Percentiles rank a stretch among this genome's conserved stretches.
Evolutionary conservation across 2,113 vertebrate species (phyloP).

Genomic region (Chamaea fasciata): DNA sequence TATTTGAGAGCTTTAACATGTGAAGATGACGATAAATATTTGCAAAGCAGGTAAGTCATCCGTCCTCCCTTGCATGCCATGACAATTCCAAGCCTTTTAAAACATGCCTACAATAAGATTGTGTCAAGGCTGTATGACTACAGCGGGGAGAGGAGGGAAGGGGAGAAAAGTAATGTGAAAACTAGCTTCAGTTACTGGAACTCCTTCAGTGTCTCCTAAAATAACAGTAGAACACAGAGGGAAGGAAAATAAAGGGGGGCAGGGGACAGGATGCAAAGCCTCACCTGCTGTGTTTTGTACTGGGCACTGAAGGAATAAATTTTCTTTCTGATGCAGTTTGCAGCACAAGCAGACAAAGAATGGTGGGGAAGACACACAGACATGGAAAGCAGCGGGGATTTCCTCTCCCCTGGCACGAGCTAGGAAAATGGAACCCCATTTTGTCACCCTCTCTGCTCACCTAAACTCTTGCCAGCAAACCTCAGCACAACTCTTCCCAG

Average conservation of each 20-base stretch:
- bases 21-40: background rate
- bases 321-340: background rate
- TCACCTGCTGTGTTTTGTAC: background rate
- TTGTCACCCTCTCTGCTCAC: background rate
- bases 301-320: background rate
- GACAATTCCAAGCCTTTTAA: background rate
- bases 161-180: background rate
- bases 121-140: background rate
- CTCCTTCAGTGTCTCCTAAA: background rate
- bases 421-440: background rate
- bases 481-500: background rate
- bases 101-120: background rate
- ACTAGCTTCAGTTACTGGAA: background rate
- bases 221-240: background rate
- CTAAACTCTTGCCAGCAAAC: background rate
- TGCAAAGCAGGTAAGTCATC: background rate
- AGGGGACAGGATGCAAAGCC: background rate
- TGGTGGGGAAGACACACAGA: background rate
- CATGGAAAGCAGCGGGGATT: background rate
- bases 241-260: rapidly evolving
- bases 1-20: background rate
- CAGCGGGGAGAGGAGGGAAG: background rate
- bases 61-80: background rate
- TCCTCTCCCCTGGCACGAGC: background rate
- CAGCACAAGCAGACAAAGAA: background rate